Evolutionary conservation across 92 coral and sea anemone species (phyloP).

Genomic region (Phenganax marumi): DNA sequence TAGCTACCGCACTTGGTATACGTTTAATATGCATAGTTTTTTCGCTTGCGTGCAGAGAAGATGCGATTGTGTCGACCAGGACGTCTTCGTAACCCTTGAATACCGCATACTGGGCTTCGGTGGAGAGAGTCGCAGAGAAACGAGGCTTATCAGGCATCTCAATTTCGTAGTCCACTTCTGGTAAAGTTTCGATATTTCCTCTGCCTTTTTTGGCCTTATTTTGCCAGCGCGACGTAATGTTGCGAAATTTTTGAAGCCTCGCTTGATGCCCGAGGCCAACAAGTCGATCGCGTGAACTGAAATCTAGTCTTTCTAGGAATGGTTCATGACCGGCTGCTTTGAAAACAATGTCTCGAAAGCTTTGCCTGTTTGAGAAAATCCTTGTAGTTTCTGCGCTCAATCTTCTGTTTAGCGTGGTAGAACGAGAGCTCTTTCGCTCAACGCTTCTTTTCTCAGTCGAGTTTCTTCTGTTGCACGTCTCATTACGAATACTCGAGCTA

Average conservation of each 20-base stretch:
- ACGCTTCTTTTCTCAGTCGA: slow-evolving; percentile 6
- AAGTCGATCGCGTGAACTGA: not conserved
- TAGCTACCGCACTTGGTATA: slow-evolving; percentile 20
- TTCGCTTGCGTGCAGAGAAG: slow-evolving; percentile 8
- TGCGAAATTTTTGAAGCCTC: slow-evolving; percentile 32
- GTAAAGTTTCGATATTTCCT: not conserved
- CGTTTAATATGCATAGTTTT: not conserved
- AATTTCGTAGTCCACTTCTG: slow-evolving; percentile 6
- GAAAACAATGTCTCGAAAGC: slow-evolving; percentile 31
- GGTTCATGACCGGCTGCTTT: slow-evolving; percentile 33
- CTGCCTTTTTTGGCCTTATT: not conserved
- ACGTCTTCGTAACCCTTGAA: slow-evolving; percentile 42
- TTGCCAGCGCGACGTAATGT: slow-evolving; percentile 33
- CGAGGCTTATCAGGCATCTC: slow-evolving; percentile 39
- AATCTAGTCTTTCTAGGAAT: slow-evolving; percentile 14
- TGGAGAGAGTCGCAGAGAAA: slow-evolving; percentile 35
- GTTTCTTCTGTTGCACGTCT: slow-evolving; percentile 1
- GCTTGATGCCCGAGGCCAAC: slow-evolving; percentile 29
- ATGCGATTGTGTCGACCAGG: slow-evolving; percentile 26
- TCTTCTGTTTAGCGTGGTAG: not conserved
- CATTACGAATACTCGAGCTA: not conserved
- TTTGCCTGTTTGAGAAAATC: slow-evolving; percentile 1
- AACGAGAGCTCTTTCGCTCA: not conserved
- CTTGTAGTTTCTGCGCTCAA: not conserved
- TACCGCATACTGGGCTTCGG: slow-evolving; percentile 39